phyloP scores from a whole-genome alignment of 2,888 invertebrate genomes.

The Hymenopus coronatus region DNA sequence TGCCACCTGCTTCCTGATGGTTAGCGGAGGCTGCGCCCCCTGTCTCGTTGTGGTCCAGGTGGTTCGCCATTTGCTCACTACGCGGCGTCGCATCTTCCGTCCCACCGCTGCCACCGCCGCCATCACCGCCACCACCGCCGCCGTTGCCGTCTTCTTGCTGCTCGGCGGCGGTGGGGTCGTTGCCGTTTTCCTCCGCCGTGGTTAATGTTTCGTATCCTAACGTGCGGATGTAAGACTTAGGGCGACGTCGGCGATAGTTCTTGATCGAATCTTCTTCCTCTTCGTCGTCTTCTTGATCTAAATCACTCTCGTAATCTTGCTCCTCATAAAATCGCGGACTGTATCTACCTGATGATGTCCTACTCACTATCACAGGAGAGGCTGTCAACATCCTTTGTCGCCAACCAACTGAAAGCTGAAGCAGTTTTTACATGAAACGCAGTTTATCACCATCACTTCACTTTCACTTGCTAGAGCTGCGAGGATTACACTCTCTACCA shows the following conservation, averaged over 20 bases:
- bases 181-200: neutral
- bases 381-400: slow-evolving; percentile 12
- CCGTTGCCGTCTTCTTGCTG: neutral
- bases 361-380: neutral
- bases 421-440: neutral
- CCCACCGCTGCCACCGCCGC: neutral
- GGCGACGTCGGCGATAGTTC: neutral
- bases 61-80: slow-evolving; percentile 13
- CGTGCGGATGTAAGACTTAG: neutral
- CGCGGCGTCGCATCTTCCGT: slow-evolving; percentile 17
- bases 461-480: neutral
- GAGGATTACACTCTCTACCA: neutral
- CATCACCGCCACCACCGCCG: slow-evolving; percentile 2
- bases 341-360: neutral
- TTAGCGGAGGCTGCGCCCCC: neutral
- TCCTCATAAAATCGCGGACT: neutral
- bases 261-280: neutral
- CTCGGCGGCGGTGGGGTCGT: neutral
- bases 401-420: too few relatives aligned
- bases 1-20: neutral
- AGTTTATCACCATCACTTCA: neutral
- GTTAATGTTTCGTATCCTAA: neutral
- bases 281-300: neutral
- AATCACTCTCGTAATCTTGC: neutral
- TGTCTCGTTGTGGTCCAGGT: neutral